These are phyloP conservation scores for Rhagonycha fulva DNA, from an alignment of 2,888 invertebrate species.

Conservation along the genomic window DNA sequence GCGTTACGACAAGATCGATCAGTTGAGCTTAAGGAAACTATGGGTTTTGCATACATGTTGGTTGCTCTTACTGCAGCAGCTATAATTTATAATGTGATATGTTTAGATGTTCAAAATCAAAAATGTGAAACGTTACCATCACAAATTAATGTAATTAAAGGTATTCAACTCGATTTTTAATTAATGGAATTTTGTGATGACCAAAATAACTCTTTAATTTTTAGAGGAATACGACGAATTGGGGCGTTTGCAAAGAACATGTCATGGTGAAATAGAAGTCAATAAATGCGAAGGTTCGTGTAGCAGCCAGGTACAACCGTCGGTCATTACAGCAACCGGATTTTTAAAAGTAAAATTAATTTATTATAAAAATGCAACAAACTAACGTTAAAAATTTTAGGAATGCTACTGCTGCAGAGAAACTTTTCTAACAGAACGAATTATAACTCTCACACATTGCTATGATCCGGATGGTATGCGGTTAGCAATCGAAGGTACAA, in stretches of 20 bases:
- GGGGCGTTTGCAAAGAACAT: conserved; percentile 82
- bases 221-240: conserved; percentile 87
- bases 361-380: neutral
- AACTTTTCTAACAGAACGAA: conserved; percentile 79
- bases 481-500: conserved; percentile 69
- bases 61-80: conserved; percentile 1
- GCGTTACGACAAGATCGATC: conserved; percentile 3
- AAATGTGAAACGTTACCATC: conserved; percentile 85
- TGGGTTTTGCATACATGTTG: conserved; percentile 9
- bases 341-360: conserved; percentile 75
- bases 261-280: conserved; percentile 86
- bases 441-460: conserved; percentile 81
- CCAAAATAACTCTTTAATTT: conserved; percentile 32
- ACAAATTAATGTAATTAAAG: conserved; percentile 86
- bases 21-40: conserved; percentile 12
- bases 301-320: conserved; percentile 89
- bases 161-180: conserved; percentile 52
- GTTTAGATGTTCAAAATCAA: conserved; percentile 55
- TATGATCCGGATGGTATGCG: conserved; percentile 86
- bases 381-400: conserved; percentile 55
- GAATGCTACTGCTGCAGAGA: conserved; percentile 93
- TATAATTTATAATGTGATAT: conserved; percentile 15
- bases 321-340: conserved; percentile 84
- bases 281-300: conserved; percentile 95
- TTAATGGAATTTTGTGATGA: conserved; percentile 4